phyloP scores from a whole-genome alignment of 2,113 vertebrate species.

The Ammodramus savannarum region DNA sequence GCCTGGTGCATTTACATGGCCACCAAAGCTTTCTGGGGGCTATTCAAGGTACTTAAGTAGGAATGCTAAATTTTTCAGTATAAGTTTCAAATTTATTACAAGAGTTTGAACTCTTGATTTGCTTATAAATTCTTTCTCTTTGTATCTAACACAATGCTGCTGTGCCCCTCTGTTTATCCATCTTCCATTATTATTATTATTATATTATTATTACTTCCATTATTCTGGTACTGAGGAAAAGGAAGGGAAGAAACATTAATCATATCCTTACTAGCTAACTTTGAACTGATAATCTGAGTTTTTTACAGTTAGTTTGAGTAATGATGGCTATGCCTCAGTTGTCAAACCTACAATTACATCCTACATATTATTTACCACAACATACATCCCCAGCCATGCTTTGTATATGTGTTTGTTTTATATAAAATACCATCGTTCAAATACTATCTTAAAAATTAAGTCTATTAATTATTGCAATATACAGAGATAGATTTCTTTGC shows the following conservation, averaged over 20 bases:
- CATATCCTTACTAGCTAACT: constrained; percentile 18
- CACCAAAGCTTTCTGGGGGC: background rate
- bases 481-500: background rate
- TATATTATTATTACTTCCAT: no score
- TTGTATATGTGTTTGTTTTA: background rate
- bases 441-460: background rate
- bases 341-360: background rate
- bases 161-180: constrained; percentile 11
- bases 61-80: background rate
- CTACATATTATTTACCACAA: background rate
- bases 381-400: background rate
- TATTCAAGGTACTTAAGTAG: background rate
- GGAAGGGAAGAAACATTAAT: constrained; percentile 48
- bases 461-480: background rate
- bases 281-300: background rate
- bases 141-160: background rate
- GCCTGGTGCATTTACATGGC: background rate
- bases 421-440: background rate
- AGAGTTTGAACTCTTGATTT: background rate
- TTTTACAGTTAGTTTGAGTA: background rate
- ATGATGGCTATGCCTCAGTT: background rate
- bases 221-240: constrained; percentile 22
- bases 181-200: no score
- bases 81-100: background rate
- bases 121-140: background rate